phyloP scores from a whole-genome alignment of 1,140 invertebrate species.

The Drosophila watanabei region DNA sequence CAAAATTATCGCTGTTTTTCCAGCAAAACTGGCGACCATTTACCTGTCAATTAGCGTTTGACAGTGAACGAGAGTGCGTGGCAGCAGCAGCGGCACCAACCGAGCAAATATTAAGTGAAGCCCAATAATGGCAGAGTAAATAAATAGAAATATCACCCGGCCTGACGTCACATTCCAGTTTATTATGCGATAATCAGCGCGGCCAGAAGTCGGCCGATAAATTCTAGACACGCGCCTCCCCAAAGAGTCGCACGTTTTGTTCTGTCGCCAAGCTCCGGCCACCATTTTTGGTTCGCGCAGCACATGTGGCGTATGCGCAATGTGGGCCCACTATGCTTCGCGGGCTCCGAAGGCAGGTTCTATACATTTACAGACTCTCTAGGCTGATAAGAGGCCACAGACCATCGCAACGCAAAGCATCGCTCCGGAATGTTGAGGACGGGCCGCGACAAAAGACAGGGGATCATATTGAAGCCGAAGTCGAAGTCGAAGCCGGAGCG shows the following conservation, averaged over 20 bases:
- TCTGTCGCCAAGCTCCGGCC: constrained; percentile 37
- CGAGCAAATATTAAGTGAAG: constrained; percentile 35
- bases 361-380: constrained; percentile 41
- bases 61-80: constrained; percentile 44
- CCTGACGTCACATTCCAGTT: constrained; percentile 68
- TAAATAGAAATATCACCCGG: constrained; percentile 33
- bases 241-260: constrained; percentile 64
- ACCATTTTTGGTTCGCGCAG: constrained; percentile 49
- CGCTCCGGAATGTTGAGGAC: constrained; percentile 34
- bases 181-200: constrained; percentile 62
- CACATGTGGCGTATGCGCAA: constrained; percentile 65
- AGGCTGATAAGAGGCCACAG: constrained; percentile 55
- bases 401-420: constrained; percentile 7
- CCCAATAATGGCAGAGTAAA: constrained; percentile 45
- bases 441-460: constrained; percentile 21
- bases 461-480: constrained; percentile 30
- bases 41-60: constrained; percentile 56
- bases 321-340: constrained; percentile 33
- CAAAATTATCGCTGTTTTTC: constrained; percentile 31
- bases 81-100: constrained; percentile 26
- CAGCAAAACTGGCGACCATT: constrained; percentile 27
- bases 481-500: constrained; percentile 21
- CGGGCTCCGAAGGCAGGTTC: constrained; percentile 6
- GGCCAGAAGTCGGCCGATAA: constrained; percentile 53
- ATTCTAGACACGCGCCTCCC: constrained; percentile 72